Evolutionary conservation across 2,797 vertebrate genomes (phyloP).

Genomic region (Gambelia wislizenii): DNA sequence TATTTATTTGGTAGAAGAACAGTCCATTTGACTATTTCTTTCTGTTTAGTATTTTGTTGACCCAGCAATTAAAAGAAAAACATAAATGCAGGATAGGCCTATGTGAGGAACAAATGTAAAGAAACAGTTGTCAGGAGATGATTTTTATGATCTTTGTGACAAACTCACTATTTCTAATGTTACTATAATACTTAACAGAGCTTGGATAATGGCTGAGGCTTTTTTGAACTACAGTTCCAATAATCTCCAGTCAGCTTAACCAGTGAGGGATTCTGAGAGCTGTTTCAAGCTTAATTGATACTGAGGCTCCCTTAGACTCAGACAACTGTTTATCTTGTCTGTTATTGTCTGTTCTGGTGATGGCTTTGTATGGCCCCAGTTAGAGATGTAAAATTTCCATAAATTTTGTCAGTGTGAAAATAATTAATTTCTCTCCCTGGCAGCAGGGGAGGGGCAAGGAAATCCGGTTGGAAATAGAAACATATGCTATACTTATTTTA

Average conservation of each 20-base stretch:
- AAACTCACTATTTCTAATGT: background rate
- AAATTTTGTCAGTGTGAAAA: too few relatives aligned
- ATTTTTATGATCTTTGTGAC: too few relatives aligned
- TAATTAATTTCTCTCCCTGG: too few relatives aligned
- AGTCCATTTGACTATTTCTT: background rate
- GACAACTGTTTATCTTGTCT: background rate
- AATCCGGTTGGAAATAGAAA: too few relatives aligned
- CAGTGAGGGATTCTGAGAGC: too few relatives aligned
- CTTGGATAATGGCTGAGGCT: too few relatives aligned
- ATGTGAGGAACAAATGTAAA: background rate
- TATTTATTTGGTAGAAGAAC: background rate
- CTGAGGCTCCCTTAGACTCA: background rate
- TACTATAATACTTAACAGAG: background rate
- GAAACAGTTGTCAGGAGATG: background rate
- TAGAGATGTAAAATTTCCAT: too few relatives aligned
- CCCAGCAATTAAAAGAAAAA: background rate
- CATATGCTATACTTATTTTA: too few relatives aligned
- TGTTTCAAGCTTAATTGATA: background rate
- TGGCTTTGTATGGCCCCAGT: background rate
- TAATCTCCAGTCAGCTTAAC: too few relatives aligned
- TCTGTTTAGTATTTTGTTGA: background rate
- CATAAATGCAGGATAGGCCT: background rate
- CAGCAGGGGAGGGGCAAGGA: too few relatives aligned
- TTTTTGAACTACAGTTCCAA: too few relatives aligned
- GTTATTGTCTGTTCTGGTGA: background rate